Evolutionary conservation across 2,113 vertebrate species (phyloP), one percentile per base, ranked within the genome.

Genomic region (Psittacula cyanocephala): DNA sequence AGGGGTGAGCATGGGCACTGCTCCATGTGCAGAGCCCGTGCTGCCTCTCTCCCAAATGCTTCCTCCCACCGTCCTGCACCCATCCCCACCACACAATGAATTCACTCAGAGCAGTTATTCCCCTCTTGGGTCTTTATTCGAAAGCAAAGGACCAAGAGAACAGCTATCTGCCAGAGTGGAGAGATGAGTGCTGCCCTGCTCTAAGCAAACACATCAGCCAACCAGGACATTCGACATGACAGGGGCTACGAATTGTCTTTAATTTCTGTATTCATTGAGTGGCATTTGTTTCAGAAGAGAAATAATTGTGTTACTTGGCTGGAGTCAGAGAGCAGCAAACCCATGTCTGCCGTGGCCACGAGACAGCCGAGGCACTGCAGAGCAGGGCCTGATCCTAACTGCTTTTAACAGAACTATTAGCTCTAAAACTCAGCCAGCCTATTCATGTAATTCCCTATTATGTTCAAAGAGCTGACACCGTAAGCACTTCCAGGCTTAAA

Each of bases 381-480:
- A 79, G 68, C 46, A 47, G 49, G 3, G 2, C n/a, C 60, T 93
- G 88, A 94, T 94, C 79, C 69, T 96, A 96, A 96, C 46, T 70
- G 81, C 53, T 92, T 95, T 37, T 52, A 96, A 85, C 91, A 97
- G 70, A 76, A 92, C 86, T 49, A 84, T 93, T 96, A 80, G 84
- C 71, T 95, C 71, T 70, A 81, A 86, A 91, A 84, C 68, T 57
- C 85, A 52, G 53, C 27, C 77, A 93, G 77, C 52, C 69, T 87
- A 91, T 92, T 91, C 57, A 81, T 84, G 92, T 84, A 92, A 77
- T 90, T 84, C 87, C 47, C 67, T 60, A 85, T 96, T 94, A 90
- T 41, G 82, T 28, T 93, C 92, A 80, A 55, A 83, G 59, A 60
- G 10, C 35, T 93, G 92, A 91, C 85, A 49, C 62, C 15, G 29